Conservation (phyloP, 2,113 vertebrate genomes). For the Eublepharis macularius region DNA sequence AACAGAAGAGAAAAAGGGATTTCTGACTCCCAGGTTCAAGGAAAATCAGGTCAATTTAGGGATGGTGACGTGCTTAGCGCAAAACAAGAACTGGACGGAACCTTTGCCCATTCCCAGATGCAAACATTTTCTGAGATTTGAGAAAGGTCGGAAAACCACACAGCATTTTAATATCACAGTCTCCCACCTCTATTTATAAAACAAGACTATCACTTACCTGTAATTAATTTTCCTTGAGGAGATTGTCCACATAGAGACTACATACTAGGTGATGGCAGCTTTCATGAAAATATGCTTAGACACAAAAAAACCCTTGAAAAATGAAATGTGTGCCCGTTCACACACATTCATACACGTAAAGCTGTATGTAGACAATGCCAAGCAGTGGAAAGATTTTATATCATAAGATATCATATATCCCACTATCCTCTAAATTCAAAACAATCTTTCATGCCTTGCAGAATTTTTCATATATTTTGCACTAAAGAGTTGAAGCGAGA, state of each 20-base stretch:
- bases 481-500: not conserved
- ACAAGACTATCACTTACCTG: slow-evolving; percentile 78
- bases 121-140: slow-evolving; percentile 69
- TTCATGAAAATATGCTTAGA: not conserved
- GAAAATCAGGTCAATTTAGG: slow-evolving; percentile 80
- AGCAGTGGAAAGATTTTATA: not conserved
- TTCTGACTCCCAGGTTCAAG: slow-evolving; percentile 85
- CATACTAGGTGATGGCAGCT: not conserved
- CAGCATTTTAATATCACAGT: slow-evolving; percentile 66
- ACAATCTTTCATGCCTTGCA: not conserved
- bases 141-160: slow-evolving; percentile 75
- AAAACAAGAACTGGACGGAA: slow-evolving; percentile 75
- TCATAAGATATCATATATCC: not conserved
- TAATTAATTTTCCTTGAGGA: slow-evolving; percentile 67
- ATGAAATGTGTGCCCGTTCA: not conserved
- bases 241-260: slow-evolving; percentile 10
- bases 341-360: too few relatives aligned
- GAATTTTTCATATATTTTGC: not conserved
- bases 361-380: not conserved
- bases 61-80: slow-evolving; percentile 72
- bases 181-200: slow-evolving; percentile 63
- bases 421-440: not conserved
- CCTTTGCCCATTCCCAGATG: slow-evolving; percentile 74
- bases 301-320: not conserved
- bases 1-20: slow-evolving; percentile 87